Evolutionary conservation across 2,888 invertebrate genomes (phyloP), one percentile per base, ranked within the genome.

Genomic region (Resseliella maxima): DNA sequence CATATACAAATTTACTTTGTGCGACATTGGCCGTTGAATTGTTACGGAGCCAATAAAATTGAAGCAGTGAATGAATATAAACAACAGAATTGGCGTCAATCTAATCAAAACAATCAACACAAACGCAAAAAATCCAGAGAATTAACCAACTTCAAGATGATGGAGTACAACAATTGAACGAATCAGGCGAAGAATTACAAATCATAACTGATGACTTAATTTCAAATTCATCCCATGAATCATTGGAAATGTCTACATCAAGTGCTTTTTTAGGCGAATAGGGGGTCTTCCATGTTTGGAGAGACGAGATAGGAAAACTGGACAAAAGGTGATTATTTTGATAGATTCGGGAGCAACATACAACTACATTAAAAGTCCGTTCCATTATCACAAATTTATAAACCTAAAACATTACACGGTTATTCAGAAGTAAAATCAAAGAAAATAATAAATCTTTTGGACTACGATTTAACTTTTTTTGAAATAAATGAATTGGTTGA

Each of bases 181-280:
- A 24, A 64, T 27, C 64, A 64, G 64, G 24, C 18, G 27, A 64
- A 10, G 27, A n/a, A 64, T 5, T 27, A 24, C 64, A 64, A 64
- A 5, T 3, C 5, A 64, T 64, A 24, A 1, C 24, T 27, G 31
- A 64, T 27, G 50, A 50, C 21, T 50, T 50, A 50, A 50, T 50
- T 2, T 50, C 50, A 21, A 50, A 18, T 50, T 50, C 50, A 50
- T 50, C 50, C 10, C 64, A 64, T 27, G 64, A 27, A 64, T 64
- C 64, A 64, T 27, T 15, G 27, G 27, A 64, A 64, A 64, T 27
- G 24, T 24, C 24, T 31, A 27, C 64, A 10, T 27, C 64, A 21
- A 50, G 64, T 64, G 31, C 64, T 64, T 64, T 64, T 64, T 64
- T 64, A 64, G 64, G 3, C 5, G 64, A 27, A 24, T 64, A 64